Evolutionary conservation across 2,113 vertebrate genomes (phyloP), one percentile per base, ranked within the genome.

Genomic region (Pteruthius melanotis): DNA sequence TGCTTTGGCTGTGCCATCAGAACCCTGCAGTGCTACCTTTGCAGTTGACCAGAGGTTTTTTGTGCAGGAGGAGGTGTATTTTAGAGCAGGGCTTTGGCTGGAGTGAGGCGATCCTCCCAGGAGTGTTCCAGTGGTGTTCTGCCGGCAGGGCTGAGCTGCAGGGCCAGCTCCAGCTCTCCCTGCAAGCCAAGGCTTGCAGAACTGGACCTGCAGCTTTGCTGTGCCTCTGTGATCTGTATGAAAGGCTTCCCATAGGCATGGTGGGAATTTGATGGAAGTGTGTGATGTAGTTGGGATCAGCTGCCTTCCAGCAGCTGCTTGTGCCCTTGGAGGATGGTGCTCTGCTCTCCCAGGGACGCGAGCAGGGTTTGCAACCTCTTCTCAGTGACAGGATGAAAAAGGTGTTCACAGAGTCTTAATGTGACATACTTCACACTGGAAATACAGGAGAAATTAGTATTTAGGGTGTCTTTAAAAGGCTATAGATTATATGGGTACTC

Each of bases 191-290:
- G 59, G 22, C 83, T 80, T 57, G 91, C 52, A 28, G 76, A 87
- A 81, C 94, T 77, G 80, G 91, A 83, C 87, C 89, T 77, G 91
- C 93, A 89, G 96, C 94, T 87, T 89, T 31, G 59, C 83, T 65
- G 40, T 40, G 87, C 63, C 66, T 86, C 37, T 80, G 44, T 22
- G 63, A 57, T 70, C 40, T 61, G 37, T 87, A 83, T 15, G 71
- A 47, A 37, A 86, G 71, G 37, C 30, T 68, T 90, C 61, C 78
- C 35, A 2, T 4, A 30, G 75, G 86, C 49, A 52, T 1, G 2
- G 76, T 16, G 83, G 35, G 54, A 17, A 49, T 69, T 61, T 10
- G 10, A 3, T 9, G 45, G 83, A 5, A 61, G 33, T 2, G 7
- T 63, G 65, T 42, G 75, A 44, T 50, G 57, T 2, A 9, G 28